phyloP scores from a whole-genome alignment of 2,888 invertebrate species.

The Notodonta ziczac region DNA sequence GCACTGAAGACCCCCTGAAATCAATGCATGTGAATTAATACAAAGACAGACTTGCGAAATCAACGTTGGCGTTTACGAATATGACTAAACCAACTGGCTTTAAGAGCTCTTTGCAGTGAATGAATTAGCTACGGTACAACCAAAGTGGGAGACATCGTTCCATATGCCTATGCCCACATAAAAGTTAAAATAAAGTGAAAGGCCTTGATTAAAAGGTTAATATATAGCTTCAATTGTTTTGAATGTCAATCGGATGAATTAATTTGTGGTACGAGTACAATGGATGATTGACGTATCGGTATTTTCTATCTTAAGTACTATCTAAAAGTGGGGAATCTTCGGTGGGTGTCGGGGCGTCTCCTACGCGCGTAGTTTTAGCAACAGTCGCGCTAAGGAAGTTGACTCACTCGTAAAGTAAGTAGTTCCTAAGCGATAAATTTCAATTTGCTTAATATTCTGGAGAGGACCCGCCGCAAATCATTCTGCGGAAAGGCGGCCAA shows the following conservation, averaged over 20 bases:
- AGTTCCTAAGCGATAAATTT: constrained; percentile 56
- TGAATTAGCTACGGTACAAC: not conserved
- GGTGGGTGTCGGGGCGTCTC: constrained; percentile 50
- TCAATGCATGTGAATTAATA: constrained; percentile 59
- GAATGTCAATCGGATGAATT: constrained; percentile 61
- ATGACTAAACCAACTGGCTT: not conserved
- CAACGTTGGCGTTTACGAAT: constrained; percentile 46
- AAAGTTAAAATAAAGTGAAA: constrained; percentile 33
- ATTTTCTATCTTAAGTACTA: constrained; percentile 50
- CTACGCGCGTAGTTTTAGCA: constrained; percentile 39
- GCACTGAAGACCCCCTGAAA: constrained; percentile 55
- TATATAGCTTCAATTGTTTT: constrained; percentile 60
- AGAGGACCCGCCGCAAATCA: constrained; percentile 46
- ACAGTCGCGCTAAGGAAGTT: constrained; percentile 53
- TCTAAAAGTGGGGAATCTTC: constrained; percentile 28
- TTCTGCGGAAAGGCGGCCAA: constrained; percentile 43
- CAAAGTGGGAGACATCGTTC: constrained; percentile 2
- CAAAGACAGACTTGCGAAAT: constrained; percentile 51
- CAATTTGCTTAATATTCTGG: constrained; percentile 67
- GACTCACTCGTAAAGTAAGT: constrained; percentile 55
- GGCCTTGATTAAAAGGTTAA: constrained; percentile 33
- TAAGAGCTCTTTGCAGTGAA: not conserved
- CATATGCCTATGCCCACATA: constrained; percentile 10
- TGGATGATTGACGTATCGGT: constrained; percentile 68
- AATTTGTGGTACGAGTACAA: constrained; percentile 65